phyloP scores from a whole-genome alignment of 2,888 invertebrate species.

The Boloria euphrosyne region DNA sequence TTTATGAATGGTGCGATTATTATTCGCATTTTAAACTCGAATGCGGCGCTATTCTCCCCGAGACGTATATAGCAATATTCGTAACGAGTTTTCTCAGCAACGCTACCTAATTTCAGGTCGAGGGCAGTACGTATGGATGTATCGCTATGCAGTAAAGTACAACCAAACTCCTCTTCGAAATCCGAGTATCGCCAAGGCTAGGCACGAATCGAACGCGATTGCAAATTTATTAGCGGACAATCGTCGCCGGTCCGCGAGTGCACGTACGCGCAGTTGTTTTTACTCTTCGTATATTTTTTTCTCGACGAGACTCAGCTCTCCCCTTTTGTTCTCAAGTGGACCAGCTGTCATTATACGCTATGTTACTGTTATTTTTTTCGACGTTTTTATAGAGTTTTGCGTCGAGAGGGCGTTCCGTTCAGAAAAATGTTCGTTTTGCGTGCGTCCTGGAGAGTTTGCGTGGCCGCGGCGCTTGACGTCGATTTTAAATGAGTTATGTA shows the following conservation, averaged over 20 bases:
- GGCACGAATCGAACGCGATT: conserved; percentile 71
- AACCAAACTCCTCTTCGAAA: conserved; percentile 54
- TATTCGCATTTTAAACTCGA: conserved; percentile 82
- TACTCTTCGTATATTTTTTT: conserved; percentile 80
- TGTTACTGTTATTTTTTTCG: conserved; percentile 82
- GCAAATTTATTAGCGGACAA: conserved; percentile 78
- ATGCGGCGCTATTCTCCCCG: conserved; percentile 77
- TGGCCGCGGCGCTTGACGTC: conserved; percentile 72
- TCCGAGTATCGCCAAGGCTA: conserved; percentile 43
- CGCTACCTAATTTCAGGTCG: conserved; percentile 76
- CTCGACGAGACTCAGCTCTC: conserved; percentile 79
- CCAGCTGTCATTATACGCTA: conserved; percentile 84
- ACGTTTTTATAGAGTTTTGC: conserved; percentile 81
- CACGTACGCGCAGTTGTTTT: conserved; percentile 74
- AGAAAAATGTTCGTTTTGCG: conserved; percentile 82
- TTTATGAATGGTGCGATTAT: conserved; percentile 80
- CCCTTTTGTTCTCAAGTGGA: conserved; percentile 83
- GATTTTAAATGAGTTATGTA: conserved; percentile 75
- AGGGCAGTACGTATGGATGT: conserved; percentile 57
- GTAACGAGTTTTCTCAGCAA: conserved; percentile 80
- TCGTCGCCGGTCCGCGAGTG: conserved; percentile 60
- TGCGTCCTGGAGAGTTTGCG: conserved; percentile 79
- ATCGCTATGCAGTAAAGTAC: conserved; percentile 45
- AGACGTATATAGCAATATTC: conserved; percentile 79
- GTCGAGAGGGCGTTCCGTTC: conserved; percentile 78